phyloP scores from a whole-genome alignment of 1,140 invertebrate genomes.

The Drosophila leontia region DNA sequence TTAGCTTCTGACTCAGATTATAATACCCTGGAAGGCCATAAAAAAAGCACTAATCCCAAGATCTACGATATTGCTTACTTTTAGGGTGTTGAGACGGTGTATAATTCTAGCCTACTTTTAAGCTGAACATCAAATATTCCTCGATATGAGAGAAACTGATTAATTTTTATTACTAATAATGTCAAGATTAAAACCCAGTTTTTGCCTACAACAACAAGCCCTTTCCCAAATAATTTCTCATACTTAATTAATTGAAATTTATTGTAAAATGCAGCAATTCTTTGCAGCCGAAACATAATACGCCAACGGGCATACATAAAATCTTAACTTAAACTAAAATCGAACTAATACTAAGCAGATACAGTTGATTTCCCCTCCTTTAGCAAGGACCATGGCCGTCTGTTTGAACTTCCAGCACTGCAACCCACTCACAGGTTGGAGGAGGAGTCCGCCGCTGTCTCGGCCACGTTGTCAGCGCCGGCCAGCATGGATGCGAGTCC shows the following conservation, averaged over 20 bases:
- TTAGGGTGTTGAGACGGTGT: no score
- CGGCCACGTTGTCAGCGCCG: conserved; percentile 62
- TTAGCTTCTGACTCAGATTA: no score
- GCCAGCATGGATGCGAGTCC: not conserved
- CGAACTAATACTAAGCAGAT: conserved; percentile 14
- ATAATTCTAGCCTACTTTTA: no score
- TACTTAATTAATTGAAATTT: conserved; percentile 11
- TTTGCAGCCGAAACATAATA: conserved; percentile 30
- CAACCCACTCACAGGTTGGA: conserved; percentile 62
- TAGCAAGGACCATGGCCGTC: conserved; percentile 4
- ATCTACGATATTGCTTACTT: no score
- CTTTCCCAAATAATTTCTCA: not conserved
- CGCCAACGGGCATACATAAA: conserved; percentile 34
- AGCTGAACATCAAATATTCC: no score
- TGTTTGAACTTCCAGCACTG: not conserved
- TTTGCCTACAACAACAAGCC: not conserved
- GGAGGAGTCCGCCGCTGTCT: conserved; percentile 79
- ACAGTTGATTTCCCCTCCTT: conserved; percentile 5
- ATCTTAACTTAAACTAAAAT: conserved; percentile 11
- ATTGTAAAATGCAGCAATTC: conserved; percentile 25
- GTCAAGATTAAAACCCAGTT: no score
- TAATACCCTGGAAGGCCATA: no score
- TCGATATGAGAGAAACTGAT: no score
- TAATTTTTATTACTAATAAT: no score
- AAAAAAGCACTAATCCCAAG: no score